Percentiles rank a stretch among this genome's conserved stretches.
phyloP scores from a whole-genome alignment of 2,888 invertebrate genomes.

The Scaptomyza polygonia region DNA sequence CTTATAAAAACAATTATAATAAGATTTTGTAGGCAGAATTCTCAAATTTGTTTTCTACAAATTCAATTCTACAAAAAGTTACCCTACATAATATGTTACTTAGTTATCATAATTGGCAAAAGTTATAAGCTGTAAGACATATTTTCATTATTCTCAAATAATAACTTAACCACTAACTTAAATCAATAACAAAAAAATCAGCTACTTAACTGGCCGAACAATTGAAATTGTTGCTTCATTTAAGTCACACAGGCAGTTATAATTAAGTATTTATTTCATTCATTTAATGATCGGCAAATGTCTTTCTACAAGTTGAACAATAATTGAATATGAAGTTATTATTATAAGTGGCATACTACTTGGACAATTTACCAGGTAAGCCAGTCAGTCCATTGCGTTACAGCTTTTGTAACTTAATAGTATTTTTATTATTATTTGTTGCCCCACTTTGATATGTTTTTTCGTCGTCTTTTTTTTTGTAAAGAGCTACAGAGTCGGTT shows the following conservation, averaged over 20 bases:
- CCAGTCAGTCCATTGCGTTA: not conserved
- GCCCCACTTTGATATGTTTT: not conserved
- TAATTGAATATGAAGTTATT: slow-evolving; percentile 56
- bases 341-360: slow-evolving; percentile 41
- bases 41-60: too few relatives aligned
- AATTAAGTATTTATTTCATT: slow-evolving; percentile 75
- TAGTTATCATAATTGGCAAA: too few relatives aligned
- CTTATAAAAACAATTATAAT: not conserved
- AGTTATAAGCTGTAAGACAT: too few relatives aligned
- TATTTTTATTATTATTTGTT: not conserved
- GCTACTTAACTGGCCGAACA: not conserved
- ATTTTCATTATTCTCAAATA: too few relatives aligned
- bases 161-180: too few relatives aligned
- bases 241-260: slow-evolving; percentile 62
- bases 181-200: too few relatives aligned
- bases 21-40: too few relatives aligned
- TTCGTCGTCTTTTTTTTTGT: not conserved
- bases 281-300: slow-evolving; percentile 69
- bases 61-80: too few relatives aligned
- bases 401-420: not conserved
- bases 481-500: slow-evolving; percentile 1
- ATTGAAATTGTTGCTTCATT: slow-evolving; percentile 27
- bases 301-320: slow-evolving; percentile 30
- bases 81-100: too few relatives aligned
- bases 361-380: slow-evolving; percentile 44